Base-by-base conservation (phyloP, 2,888 invertebrate genomes). In the Criorhina ranunculi region DNA sequence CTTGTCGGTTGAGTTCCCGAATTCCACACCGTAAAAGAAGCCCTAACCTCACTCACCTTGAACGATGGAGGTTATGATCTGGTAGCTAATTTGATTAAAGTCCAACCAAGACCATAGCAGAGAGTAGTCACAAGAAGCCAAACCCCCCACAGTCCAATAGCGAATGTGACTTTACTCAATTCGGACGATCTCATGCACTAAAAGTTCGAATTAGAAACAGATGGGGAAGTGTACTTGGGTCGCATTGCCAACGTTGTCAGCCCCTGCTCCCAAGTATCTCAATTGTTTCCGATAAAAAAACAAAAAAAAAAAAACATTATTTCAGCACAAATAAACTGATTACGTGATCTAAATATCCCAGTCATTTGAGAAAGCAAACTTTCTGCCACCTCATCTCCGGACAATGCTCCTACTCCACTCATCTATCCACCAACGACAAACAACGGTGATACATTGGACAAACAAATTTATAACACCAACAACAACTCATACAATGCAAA, bases 301-400 rank as follows among this genome's bases (percentile, higher is more conserved):
- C 6, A 59, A 12, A 24, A 19, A 59, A 12, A 24, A 19, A 24
- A 24, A 12, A 5, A 5, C 17, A 55, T 17, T 35, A 37, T 40
- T 40, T 24, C 24, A 24, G 57, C 57, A 40, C 40, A 40, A 24
- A 40, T 9, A 62, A 62, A 60, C 44, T 62, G 46, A 62, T 62
- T 62, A 62, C 44, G 62, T 62, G 62, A 11, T 62, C 62, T 29
- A 46, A 44, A 46, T 46, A 11, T 33, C 11, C 29, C 62, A 17
- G 33, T 46, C 33, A 44, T 62, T 46, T 24, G 24, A 4, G 17
- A 46, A 33, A 31, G 62, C 60, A 42, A 29, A 24, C 17, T 15
- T 5, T n/a, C 35, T 62, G 24, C n/a, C n/a, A 8, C 29, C 51
- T 29, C 37, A 29, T 51, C 37, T 40, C 24, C 37, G 66, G 35